Evolutionary conservation across 2,888 invertebrate genomes (phyloP).

Genomic region (Phytoseiulus persimilis): DNA sequence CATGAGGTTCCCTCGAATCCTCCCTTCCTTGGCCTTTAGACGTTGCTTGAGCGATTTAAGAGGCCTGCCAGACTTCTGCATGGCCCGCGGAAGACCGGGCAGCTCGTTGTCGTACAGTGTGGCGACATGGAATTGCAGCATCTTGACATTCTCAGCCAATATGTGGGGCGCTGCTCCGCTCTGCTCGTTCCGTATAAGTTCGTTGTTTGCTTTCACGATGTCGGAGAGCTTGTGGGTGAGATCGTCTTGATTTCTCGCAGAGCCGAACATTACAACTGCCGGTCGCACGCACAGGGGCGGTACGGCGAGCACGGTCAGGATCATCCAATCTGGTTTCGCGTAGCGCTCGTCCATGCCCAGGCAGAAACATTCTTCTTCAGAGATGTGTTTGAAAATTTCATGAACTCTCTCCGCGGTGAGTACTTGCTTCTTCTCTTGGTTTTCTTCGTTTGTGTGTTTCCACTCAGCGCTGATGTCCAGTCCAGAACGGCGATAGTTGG

Average conservation of each 20-base stretch:
- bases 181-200: conserved; percentile 84
- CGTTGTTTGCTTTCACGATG: conserved; percentile 95
- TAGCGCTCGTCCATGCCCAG: conserved; percentile 92
- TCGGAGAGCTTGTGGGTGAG: conserved; percentile 97
- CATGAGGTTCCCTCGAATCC: conserved; percentile 98
- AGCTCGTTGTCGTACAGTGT: conserved; percentile 97
- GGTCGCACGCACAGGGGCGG: conserved; percentile 92
- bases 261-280: conserved; percentile 98
- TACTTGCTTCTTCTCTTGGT: conserved; percentile 87
- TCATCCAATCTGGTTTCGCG: conserved; percentile 99
- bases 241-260: conserved; percentile 96
- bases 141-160: conserved; percentile 87
- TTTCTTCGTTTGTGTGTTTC: conserved; percentile 97
- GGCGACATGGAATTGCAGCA: conserved; percentile 96
- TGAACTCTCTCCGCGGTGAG: conserved; percentile 91
- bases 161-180: conserved; percentile 96
- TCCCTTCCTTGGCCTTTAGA: conserved; percentile 91
- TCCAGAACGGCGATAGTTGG: conserved; percentile 76
- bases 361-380: conserved; percentile 91
- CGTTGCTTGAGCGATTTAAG: conserved; percentile 94
- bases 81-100: conserved; percentile 89
- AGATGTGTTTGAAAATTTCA: conserved; percentile 90
- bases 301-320: conserved; percentile 90
- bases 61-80: conserved; percentile 98
- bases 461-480: conserved; percentile 93